Evolutionary conservation across 2,113 vertebrate species (phyloP).

Genomic region (Garra rufa): DNA sequence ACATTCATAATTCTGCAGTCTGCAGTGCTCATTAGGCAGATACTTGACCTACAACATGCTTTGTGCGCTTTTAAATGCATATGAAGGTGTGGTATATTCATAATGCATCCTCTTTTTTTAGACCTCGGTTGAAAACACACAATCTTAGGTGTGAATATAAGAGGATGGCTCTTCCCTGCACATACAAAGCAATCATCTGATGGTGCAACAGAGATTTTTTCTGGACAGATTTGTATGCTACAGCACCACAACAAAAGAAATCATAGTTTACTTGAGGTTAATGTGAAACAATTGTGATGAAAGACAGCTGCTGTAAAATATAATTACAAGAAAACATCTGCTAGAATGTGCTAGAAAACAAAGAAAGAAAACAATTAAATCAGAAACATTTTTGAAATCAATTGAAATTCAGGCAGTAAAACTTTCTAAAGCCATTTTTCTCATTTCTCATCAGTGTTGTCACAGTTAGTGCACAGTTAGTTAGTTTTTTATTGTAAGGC

Average conservation of each 20-base stretch:
- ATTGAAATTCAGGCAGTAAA: too few relatives aligned
- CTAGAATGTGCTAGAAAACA: too few relatives aligned
- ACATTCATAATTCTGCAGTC: neutral
- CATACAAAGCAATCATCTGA: neutral
- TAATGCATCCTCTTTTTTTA: neutral
- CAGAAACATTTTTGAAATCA: too few relatives aligned
- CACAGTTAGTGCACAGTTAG: too few relatives aligned
- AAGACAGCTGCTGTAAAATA: neutral
- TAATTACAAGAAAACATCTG: neutral
- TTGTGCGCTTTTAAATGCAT: neutral
- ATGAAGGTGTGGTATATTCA: neutral
- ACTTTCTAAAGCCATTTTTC: too few relatives aligned
- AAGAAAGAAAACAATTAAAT: too few relatives aligned
- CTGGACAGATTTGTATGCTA: neutral
- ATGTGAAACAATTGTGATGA: neutral
- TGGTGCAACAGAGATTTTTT: neutral
- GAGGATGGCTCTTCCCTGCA: neutral
- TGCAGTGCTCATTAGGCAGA: neutral
- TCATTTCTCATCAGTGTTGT: too few relatives aligned
- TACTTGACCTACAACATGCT: neutral
- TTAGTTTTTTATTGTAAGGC: too few relatives aligned
- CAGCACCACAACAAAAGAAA: neutral
- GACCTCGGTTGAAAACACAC: neutral
- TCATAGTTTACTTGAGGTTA: neutral
- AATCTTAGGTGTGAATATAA: neutral